phyloP scores from a whole-genome alignment of 2,797 vertebrate species.

The Moxostoma hubbsi region DNA sequence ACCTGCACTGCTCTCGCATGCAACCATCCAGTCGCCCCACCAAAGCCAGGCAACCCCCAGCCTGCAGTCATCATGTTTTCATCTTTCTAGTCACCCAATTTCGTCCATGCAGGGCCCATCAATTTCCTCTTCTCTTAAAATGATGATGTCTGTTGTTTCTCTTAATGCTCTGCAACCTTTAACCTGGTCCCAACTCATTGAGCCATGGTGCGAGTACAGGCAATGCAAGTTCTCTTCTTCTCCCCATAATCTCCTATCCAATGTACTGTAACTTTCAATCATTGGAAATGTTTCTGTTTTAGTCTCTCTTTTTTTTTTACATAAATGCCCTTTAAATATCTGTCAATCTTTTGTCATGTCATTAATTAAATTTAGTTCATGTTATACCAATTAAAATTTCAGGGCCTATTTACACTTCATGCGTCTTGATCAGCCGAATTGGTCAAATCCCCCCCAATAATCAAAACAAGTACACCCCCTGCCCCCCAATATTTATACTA shows the following conservation, averaged over 20 bases:
- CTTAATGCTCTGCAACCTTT: not conserved
- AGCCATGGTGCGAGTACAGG: not conserved
- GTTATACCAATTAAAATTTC: too few relatives aligned
- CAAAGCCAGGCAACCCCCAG: conserved; percentile 37
- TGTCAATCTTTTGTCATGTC: too few relatives aligned
- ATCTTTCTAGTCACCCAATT: conserved; percentile 26
- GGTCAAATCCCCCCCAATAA: too few relatives aligned
- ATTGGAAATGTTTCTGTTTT: too few relatives aligned
- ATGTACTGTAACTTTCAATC: too few relatives aligned
- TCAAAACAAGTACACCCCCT: too few relatives aligned
- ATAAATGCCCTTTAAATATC: too few relatives aligned
- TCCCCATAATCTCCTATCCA: not conserved
- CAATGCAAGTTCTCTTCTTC: not conserved
- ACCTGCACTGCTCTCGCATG: conserved; percentile 96
- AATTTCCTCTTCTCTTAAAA: conserved; percentile 13
- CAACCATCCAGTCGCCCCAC: conserved; percentile 52
- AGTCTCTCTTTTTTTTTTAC: too few relatives aligned
- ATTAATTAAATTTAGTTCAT: too few relatives aligned
- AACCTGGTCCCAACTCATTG: conserved; percentile 48
- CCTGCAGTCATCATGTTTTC: conserved; percentile 24
- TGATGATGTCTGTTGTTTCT: not conserved
- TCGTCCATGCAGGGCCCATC: not conserved
- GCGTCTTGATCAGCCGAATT: too few relatives aligned
- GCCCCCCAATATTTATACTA: too few relatives aligned
- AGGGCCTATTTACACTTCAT: too few relatives aligned